Evolutionary conservation across 2,797 vertebrate genomes (phyloP), one percentile per base, ranked within the genome.

Genomic region (Bryconaethiops microstoma): DNA sequence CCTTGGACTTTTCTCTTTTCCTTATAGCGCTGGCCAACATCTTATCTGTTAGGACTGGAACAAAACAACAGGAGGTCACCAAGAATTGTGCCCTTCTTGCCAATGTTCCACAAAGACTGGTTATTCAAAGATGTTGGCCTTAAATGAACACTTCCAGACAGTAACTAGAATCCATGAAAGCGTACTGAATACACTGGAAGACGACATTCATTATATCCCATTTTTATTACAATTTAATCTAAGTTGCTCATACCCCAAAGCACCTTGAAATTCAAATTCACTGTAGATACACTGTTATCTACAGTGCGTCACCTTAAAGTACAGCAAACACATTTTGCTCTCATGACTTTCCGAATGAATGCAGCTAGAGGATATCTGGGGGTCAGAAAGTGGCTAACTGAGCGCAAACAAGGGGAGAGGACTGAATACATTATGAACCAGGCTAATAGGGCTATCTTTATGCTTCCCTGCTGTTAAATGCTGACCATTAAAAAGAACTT

Each of bases 1-100:
- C 88, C 85, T 87, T 91, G 80, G 78, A 65, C 16, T 40, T 71
- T 77, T 73, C 57, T 83, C n/a, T 81, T 75, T 87, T 84, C 85
- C 88, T 48, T 65, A 6, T 16, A 19, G 8, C 60, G 79, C 23
- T 86, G 85, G 69, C 48, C n/a, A n/a, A n/a, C n/a, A n/a, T n/a
- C n/a, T 25, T 79, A 65, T 64, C 50, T 52, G 65, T 80, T 84
- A 40, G 16, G 35, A 21, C 4, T 23, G 55, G 72, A 80, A 76
- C 25, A 74, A 21, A 19, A 73, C 25, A 21, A 73, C 39, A n/a
- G 23, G 68, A 29, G 42, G 42, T 21, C 62, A 2, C 1, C 0
- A 10, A 48, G 45, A 29, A 4, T 54, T 19, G 0, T 19, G 17
- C 25, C n/a, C 48, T 17, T 52, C 7, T 12, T 68, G 29, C 5